phyloP scores from a whole-genome alignment of 2,888 invertebrate genomes.

The Xanthorhoe designata region DNA sequence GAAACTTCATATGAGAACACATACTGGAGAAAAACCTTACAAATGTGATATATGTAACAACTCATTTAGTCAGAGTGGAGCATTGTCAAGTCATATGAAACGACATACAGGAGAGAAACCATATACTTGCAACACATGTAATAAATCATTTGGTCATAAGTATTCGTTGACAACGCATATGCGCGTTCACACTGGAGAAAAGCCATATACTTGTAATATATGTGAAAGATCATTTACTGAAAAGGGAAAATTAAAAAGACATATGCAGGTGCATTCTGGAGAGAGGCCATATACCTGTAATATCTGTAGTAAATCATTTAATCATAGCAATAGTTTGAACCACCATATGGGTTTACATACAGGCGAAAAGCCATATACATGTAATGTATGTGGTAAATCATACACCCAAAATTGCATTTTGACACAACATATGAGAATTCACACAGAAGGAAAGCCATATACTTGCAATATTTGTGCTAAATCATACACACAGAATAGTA shows the following conservation, averaged over 20 bases:
- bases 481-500: constrained; percentile 22
- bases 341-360: constrained; percentile 27
- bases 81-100: constrained; percentile 21
- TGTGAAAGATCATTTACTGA: constrained; percentile 23
- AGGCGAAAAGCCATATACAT: constrained; percentile 26
- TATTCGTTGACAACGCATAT: constrained; percentile 27
- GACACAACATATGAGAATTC: constrained; percentile 27
- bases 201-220: constrained; percentile 23
- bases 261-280: constrained; percentile 25
- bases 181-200: constrained; percentile 29
- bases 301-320: constrained; percentile 25
- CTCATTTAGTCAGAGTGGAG: constrained; percentile 16
- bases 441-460: constrained; percentile 27
- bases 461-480: constrained; percentile 26
- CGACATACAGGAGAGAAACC: constrained; percentile 28
- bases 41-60: constrained; percentile 24
- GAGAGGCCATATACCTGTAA: constrained; percentile 23
- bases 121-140: constrained; percentile 21
- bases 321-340: constrained; percentile 19
- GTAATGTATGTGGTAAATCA: constrained; percentile 26
- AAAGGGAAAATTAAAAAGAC: constrained; percentile 23
- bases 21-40: constrained; percentile 28
- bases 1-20: constrained; percentile 22
- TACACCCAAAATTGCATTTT: constrained; percentile 24
- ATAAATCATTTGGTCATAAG: constrained; percentile 21